Percentiles rank a stretch among this genome's conserved stretches.
Conservation (phyloP, 2,888 invertebrate species). For the Cantharis lateralis region DNA sequence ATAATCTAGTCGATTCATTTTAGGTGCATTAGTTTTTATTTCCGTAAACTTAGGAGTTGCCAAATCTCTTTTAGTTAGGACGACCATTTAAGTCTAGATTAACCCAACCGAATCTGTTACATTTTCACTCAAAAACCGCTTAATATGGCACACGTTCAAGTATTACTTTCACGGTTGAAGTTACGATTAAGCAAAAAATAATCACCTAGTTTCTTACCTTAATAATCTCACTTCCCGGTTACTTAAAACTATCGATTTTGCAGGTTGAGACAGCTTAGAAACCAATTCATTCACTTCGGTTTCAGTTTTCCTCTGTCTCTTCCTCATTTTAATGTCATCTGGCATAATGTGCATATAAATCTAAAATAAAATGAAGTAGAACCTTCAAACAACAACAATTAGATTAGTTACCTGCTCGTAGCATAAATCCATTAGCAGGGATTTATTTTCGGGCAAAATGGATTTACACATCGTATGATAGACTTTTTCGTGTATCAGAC, state of each 20-base stretch:
- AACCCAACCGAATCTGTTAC: too few relatives aligned
- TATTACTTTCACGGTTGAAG: too few relatives aligned
- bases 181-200: neutral
- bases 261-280: slow-evolving; percentile 77
- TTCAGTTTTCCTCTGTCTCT: slow-evolving; percentile 88
- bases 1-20: too few relatives aligned
- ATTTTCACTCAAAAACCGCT: too few relatives aligned
- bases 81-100: too few relatives aligned
- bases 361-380: slow-evolving; percentile 35
- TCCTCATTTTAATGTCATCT: slow-evolving; percentile 82
- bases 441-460: slow-evolving; percentile 72
- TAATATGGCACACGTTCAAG: too few relatives aligned
- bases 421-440: slow-evolving; percentile 80
- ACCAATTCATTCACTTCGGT: slow-evolving; percentile 88
- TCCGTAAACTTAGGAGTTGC: too few relatives aligned
- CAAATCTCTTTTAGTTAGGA: too few relatives aligned
- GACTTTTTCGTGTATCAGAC: slow-evolving; percentile 83
- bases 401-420: slow-evolving; percentile 71
- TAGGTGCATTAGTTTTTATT: too few relatives aligned
- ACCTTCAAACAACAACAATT: slow-evolving; percentile 6
- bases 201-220: slow-evolving; percentile 57
- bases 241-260: slow-evolving; percentile 86
- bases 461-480: slow-evolving; percentile 74
- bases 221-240: slow-evolving; percentile 89
- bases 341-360: slow-evolving; percentile 83